Percentiles rank a stretch among this genome's conserved stretches.
phyloP scores from a whole-genome alignment of 2,888 invertebrate genomes.

The Acrobasis suavella region DNA sequence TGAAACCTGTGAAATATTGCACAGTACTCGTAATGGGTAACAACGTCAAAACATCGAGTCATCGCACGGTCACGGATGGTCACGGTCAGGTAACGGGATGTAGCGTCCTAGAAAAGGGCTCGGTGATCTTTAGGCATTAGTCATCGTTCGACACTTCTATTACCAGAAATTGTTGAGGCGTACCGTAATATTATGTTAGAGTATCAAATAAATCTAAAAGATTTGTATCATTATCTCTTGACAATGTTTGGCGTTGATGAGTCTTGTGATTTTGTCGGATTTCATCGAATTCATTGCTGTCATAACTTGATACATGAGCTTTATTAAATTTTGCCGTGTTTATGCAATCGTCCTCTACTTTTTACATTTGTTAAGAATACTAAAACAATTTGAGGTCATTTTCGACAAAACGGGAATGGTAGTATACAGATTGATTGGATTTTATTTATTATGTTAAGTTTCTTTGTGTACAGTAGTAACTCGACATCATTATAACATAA shows the following conservation, averaged over 20 bases:
- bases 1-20: slow-evolving; percentile 27
- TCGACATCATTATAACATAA: neutral
- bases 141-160: slow-evolving; percentile 19
- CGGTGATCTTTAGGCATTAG: slow-evolving; percentile 34
- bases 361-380: no score
- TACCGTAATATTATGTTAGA: neutral
- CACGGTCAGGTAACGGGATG: slow-evolving; percentile 73
- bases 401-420: no score
- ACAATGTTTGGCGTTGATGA: no score
- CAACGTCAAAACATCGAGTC: slow-evolving; percentile 50
- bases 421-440: no score
- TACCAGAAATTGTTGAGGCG: slow-evolving; percentile 1
- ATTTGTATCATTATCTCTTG: neutral
- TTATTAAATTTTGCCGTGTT: no score
- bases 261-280: no score
- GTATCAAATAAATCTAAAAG: neutral
- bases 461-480: neutral
- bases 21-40: slow-evolving; percentile 28
- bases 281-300: no score
- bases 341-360: no score
- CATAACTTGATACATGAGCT: no score
- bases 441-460: no score
- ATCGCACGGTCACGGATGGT: slow-evolving; percentile 58
- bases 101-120: slow-evolving; percentile 68
- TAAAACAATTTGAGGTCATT: no score